Base-by-base conservation (phyloP, 2,797 vertebrate species). In the Pipistrellus pipistrellus region DNA sequence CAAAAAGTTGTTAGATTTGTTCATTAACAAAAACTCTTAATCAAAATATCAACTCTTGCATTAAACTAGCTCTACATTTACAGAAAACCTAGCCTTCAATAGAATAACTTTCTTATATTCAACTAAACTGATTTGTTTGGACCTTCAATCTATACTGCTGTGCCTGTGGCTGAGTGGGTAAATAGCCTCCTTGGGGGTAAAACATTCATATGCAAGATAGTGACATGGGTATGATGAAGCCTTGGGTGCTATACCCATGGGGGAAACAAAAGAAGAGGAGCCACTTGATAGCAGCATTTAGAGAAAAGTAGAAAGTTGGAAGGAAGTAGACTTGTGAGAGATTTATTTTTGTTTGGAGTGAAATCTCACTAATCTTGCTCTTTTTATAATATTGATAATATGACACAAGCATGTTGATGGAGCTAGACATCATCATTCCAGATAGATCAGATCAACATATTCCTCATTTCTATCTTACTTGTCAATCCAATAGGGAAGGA, bases 11-110 rank as follows among this genome's bases (percentile, higher is more conserved):
- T 92, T 85, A 62, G 46, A 0, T 88, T 75, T 27, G 2, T 51
- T 87, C 77, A 46, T 30, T 69, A 59, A 81, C 44, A 83, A 87
- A 95, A 82, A 8, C 15, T 44, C 1, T 57, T 57, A 11, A 73
- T 75, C 23, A 57, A 44, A 86, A 72, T 86, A 83, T 57, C 46
- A 92, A 78, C 35, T 84, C 92, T 71, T 57, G 4, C 66, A 76
- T 55, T 92, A 72, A 90, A 88, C 9, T 89, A 80, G 15, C 84
- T 77, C 4, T 86, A 59, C 9, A 38, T 44, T 85, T 84, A 51
- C 11, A 81, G 46, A 77, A 83, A 86, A 0, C 15, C 1, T 53
- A 59, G 1, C 30, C 17, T 88, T 89, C 20, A 59, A 83, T 1
- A 71, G 41, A 90, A 44, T 59, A 59, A 21, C 32, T 78, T 75